Evolutionary conservation across 2,888 invertebrate genomes (phyloP).

Genomic region (Bugulina stolonifera): DNA sequence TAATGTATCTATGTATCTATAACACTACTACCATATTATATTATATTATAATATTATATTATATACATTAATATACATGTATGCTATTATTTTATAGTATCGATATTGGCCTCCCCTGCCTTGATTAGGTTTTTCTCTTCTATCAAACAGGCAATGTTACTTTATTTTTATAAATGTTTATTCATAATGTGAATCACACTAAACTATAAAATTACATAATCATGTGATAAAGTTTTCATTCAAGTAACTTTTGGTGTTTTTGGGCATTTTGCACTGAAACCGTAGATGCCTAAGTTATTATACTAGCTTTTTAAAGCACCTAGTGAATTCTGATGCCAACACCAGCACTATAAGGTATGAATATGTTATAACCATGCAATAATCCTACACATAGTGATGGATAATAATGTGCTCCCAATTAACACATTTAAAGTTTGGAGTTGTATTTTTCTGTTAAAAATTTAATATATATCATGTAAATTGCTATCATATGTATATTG

Average conservation of each 20-base stretch:
- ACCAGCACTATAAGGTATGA: not conserved
- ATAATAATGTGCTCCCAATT: too few relatives aligned
- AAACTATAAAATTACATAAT: too few relatives aligned
- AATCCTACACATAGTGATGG: too few relatives aligned
- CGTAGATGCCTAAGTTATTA: too few relatives aligned
- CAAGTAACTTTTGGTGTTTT: too few relatives aligned
- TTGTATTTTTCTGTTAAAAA: not conserved
- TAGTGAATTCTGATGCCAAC: not conserved
- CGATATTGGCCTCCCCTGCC: not conserved
- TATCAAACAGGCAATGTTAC: not conserved
- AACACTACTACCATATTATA: not conserved
- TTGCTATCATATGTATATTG: not conserved
- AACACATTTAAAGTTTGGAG: too few relatives aligned
- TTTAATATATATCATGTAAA: constrained; percentile 7
- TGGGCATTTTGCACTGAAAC: too few relatives aligned
- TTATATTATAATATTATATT: not conserved
- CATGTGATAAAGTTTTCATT: too few relatives aligned
- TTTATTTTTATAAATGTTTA: not conserved
- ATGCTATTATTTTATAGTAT: not conserved
- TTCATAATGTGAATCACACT: too few relatives aligned
- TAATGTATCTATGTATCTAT: not conserved
- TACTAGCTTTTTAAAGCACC: not conserved
- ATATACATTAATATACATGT: not conserved
- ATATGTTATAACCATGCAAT: too few relatives aligned
- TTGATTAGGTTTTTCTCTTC: not conserved